These are phyloP conservation scores for Phylloscopus trochiloides DNA, from an alignment of 2,113 vertebrate species.

Conservation along the genomic window DNA sequence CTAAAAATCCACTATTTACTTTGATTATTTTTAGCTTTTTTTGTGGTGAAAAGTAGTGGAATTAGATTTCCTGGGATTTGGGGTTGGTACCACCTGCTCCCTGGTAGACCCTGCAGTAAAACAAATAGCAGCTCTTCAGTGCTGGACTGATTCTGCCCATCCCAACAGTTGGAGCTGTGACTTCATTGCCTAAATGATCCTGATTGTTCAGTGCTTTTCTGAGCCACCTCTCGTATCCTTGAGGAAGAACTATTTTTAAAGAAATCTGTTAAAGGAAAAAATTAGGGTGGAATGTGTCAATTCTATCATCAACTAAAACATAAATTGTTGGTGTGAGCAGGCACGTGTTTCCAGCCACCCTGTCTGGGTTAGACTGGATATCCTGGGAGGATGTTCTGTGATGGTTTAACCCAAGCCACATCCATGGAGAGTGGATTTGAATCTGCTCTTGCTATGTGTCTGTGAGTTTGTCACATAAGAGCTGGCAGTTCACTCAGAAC, in stretches of 20 bases:
- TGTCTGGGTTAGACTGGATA: not conserved
- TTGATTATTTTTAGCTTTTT: not conserved
- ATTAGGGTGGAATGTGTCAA: not conserved
- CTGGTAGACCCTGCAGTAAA: not conserved
- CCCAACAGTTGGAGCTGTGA: not conserved
- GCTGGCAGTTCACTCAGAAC: not conserved
- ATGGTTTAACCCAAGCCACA: rapidly evolving
- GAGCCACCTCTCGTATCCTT: not conserved
- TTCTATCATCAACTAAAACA: not conserved
- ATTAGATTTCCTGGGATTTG: not conserved
- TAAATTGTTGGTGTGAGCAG: not conserved
- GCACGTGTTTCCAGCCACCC: not conserved
- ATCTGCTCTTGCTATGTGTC: rapidly evolving
- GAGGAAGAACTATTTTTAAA: not conserved
- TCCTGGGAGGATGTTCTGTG: not conserved
- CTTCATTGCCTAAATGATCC: not conserved
- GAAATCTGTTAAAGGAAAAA: not conserved
- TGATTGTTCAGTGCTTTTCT: not conserved
- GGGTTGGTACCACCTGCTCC: not conserved
- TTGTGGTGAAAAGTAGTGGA: not conserved
- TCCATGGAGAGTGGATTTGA: not conserved
- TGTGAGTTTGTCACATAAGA: rapidly evolving
- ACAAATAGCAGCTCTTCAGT: not conserved
- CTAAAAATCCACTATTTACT: not conserved
- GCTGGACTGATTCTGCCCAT: not conserved